Base-by-base conservation (phyloP, 2,888 invertebrate genomes). In the Bombyx huttoni region DNA sequence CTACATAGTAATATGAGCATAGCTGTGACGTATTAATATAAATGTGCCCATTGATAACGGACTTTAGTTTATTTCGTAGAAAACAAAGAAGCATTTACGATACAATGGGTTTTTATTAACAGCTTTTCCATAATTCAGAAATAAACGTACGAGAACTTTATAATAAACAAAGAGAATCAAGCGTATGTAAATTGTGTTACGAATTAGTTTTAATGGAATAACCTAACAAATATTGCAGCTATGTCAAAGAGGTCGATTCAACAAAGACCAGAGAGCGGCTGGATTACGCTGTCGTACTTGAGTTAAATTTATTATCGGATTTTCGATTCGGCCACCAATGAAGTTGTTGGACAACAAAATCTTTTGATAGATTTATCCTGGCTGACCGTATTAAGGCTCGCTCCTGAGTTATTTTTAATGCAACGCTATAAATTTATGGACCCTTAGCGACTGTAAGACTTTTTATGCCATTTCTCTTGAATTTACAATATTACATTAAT, bases 311-410 rank as follows among this genome's bases (percentile, higher is more conserved):
- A 88, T 88, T 85, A 84, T 87, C 81, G 85, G 87, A 87, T 87
- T 88, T 86, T 86, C 86, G 85, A 84, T 85, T 85, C 83, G 87
- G 86, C 87, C 87, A 88, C 87, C 87, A 86, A 88, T 88, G 87
- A 87, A 85, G 87, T 85, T 87, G 87, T 88, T 83, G 84, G 85
- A 86, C 86, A 84, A 86, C 86, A 86, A 86, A 88, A 86, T 88
- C 87, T 87, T 86, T 84, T 88, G 87, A 87, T 88, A 87, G 86
- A 88, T 87, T 86, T 86, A 87, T 88, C 86, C 86, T 78, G 80
- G 81, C 73, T 84, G 83, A 82, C 85, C 85, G 83, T 81, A 82
- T 86, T 84, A 83, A 83, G 79, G 78, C 70, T 75, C 72, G 76
- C 75, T 78, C 73, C 77, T 70, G 80, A 78, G 73, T 83, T 79